Evolutionary conservation across 2,888 invertebrate genomes (phyloP).

Genomic region (Nymphalis urticae): DNA sequence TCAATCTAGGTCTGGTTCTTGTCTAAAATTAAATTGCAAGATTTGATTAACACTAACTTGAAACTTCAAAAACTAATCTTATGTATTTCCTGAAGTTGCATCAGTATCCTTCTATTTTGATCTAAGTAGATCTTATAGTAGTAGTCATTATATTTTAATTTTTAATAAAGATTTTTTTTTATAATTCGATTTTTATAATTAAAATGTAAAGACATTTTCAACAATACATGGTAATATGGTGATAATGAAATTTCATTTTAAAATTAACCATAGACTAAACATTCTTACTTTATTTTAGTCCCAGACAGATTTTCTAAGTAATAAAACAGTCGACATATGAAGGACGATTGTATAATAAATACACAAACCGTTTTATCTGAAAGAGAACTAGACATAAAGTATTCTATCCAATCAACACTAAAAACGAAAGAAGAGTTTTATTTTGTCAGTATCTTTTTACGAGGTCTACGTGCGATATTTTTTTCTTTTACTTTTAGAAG

Average conservation of each 20-base stretch:
- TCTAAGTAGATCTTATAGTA: too few relatives aligned
- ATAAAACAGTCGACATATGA: not conserved
- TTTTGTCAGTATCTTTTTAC: constrained; percentile 26
- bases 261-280: not conserved
- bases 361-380: constrained; percentile 19
- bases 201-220: too few relatives aligned
- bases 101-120: too few relatives aligned
- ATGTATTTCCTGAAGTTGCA: too few relatives aligned
- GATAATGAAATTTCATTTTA: not conserved
- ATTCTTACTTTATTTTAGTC: not conserved
- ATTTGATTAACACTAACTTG: too few relatives aligned
- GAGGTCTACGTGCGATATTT: constrained; percentile 12
- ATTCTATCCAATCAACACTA: constrained; percentile 36
- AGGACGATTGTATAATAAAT: constrained; percentile 22
- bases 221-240: too few relatives aligned
- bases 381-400: constrained; percentile 29
- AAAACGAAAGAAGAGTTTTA: constrained; percentile 27
- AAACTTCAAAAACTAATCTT: too few relatives aligned
- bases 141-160: too few relatives aligned
- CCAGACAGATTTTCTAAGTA: not conserved
- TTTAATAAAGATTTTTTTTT: too few relatives aligned
- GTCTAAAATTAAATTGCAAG: too few relatives aligned
- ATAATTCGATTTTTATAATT: too few relatives aligned
- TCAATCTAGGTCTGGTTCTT: too few relatives aligned
- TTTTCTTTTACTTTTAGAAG: not conserved